Evolutionary conservation across 37 sponge, comb jelly and placozoan genomes (phyloP), one percentile per base, ranked within the genome.

Genomic region (Spongia lamella): DNA sequence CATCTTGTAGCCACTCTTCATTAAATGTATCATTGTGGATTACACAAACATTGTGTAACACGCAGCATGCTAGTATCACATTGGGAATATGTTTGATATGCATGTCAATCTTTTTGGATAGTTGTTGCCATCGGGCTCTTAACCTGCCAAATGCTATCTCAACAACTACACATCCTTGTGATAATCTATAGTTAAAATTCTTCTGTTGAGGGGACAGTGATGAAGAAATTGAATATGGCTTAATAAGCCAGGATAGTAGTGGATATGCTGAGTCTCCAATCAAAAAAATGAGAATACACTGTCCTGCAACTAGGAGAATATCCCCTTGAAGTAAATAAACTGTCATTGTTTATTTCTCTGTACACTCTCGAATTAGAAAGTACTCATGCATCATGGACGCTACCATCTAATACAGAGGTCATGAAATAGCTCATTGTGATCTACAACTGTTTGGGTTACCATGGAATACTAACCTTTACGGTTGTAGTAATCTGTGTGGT

Each of bases 121-220:
- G 39, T 38, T 75, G 66, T 31, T 75, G 7, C 57, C 83, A 82
- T 63, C 68, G 47, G 22, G 68, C 83, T 34, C 73, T 82, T n/a
- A 82, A 33, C n/a, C 60, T 49, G 0, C 83, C 83, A 66, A 33
- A 82, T 15, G 51, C 60, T 66, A 73, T 35, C 50, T 74, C 83
- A 25, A 73, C 75, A 27, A 74, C 47, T 1, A 74, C 50, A 22
- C 47, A 13, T 13, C 47, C 47, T 9, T 9, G 5, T 9, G 9
- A 43, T 43, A 9, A 13, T 43, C 47, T 43, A 9, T 43, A 43
- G 5, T 43, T 43, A 9, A 13, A 82, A 9, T 52, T 34, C 37
- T 55, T 73, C 34, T 82, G 68, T 34, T 73, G 26, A 7, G 24
- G 47, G 7, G 83, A 49, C 17, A 74, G 25, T 13, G 17, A 27